Evolutionary conservation across 2,113 vertebrate genomes (phyloP), one percentile per base, ranked within the genome.

Genomic region (Macroglossus sobrinus): DNA sequence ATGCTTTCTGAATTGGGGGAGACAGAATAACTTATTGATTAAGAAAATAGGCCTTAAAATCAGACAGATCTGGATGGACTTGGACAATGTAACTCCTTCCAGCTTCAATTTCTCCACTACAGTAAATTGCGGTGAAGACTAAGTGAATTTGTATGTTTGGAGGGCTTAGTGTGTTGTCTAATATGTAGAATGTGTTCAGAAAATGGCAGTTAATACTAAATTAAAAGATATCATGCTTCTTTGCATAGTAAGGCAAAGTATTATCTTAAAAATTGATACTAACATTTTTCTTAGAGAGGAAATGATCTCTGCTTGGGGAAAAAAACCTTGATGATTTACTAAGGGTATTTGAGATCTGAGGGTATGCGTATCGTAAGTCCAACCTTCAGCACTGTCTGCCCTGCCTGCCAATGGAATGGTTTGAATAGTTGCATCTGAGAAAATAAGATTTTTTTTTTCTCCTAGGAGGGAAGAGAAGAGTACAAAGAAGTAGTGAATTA

Each of bases 301-400:
- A 84, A 72, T 12, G 14, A 1, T n/a, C 47, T 84, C 78, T 43
- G 50, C 45, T 87, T 43, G 59, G 57, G 57, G 55, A 45, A 84
- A 89, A 80, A 61, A 61, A 87, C 47, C 59, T 86, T 80, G 72
- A 57, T 45, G 50, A n/a, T 55, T 93, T 30, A 57, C 26, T 80
- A 84, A 71, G 18, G 11, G 38, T 75, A 33, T 79, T 21, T 45
- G 93, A 69, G 16, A 38, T 53, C 28, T 40, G 21, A 78, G 33
- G 10, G 6, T 59, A 7, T 64, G 75, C 71, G 22, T 71, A 9
- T 55, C 76, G 4, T 47, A 55, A 68, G 14, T 33, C 13, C 24
- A 68, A 35, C 4, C 7, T 82, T 47, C 21, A 74, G 30, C 35
- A 53, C 2, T 2, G 0, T 12, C 6, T 50, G 50, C 4, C 4